These are phyloP conservation scores for Mechanitis messenoides DNA, from an alignment of 2,888 invertebrate genomes.

Conservation along the genomic window DNA sequence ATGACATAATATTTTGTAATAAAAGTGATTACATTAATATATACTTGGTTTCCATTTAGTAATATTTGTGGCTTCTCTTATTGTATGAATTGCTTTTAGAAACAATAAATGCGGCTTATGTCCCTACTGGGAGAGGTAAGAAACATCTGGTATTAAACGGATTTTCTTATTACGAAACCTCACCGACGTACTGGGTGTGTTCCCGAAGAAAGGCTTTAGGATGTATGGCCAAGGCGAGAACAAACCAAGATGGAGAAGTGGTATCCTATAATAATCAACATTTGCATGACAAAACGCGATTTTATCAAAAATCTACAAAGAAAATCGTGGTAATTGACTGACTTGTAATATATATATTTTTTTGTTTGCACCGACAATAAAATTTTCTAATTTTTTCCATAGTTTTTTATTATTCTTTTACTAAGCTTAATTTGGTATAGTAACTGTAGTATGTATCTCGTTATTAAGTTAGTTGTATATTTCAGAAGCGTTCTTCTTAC, in stretches of 20 bases:
- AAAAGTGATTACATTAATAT: no score
- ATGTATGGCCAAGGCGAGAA: slow-evolving; percentile 53
- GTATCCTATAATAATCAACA: slow-evolving; percentile 43
- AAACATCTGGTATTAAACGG: slow-evolving; percentile 52
- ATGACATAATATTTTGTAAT: no score
- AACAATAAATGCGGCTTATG: slow-evolving; percentile 48
- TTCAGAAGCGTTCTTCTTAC: slow-evolving; percentile 68
- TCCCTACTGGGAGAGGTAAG: slow-evolving; percentile 54
- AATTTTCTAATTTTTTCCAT: no score
- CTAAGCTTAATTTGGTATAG: no score
- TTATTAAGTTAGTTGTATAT: slow-evolving; percentile 28
- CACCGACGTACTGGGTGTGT: slow-evolving; percentile 48
- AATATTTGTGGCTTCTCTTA: no score
- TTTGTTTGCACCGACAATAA: neutral
- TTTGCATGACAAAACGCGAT: slow-evolving; percentile 54
- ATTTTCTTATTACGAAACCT: slow-evolving; percentile 47
- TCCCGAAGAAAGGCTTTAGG: slow-evolving; percentile 39
- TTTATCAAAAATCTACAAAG: slow-evolving; percentile 50
- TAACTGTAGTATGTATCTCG: neutral
- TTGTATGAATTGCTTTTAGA: slow-evolving; percentile 36
- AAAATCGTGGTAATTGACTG: slow-evolving; percentile 38
- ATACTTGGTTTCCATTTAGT: no score
- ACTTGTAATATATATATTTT: neutral
- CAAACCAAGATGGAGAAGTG: slow-evolving; percentile 52
- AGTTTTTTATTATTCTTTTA: no score